Base-by-base conservation (phyloP, 2,888 invertebrate species). In the Andrena dorsata region DNA sequence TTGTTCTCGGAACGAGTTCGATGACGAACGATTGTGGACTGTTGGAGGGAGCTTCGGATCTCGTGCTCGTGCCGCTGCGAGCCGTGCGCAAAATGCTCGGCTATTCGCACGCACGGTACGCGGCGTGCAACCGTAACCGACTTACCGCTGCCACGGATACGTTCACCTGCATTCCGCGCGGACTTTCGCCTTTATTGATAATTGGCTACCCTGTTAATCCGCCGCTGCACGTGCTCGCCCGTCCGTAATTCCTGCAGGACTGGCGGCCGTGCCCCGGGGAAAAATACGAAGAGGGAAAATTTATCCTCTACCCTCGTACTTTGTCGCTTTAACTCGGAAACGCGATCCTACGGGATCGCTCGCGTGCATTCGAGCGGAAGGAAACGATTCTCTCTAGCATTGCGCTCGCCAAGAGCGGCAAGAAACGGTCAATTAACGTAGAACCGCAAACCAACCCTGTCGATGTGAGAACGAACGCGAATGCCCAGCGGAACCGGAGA, bases 161-260 rank as follows among this genome's bases (percentile, higher is more conserved):
- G 76, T 81, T 81, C 82, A 77, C 77, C 78, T 28, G 77, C 76
- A 81, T 86, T 85, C 76, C 79, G 49, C 61, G 64, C 74, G 26
- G 20, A 74, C 75, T 75, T 75, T 76, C 64, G 77, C 74, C 58
- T 72, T 73, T 76, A 63, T 72, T 56, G 78, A 65, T 74, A 71
- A 82, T 78, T 70, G 70, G 65, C 66, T 56, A 30, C 26, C 72
- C 72, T 56, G n/a, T 77, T 77, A 71, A 81, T 78, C 73, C 69
- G 23, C 58, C 58, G 20, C 58, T 65, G 60, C 65, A 26, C 47
- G 32, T 64, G 26, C 26, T 69, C 20, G 35, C 53, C 60, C 68
- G 66, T 73, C 35, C 7, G n/a, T n/a, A 51, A 51, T 5, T 23
- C 20, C 20, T 20, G 20, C 8, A 7, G 51, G 51, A 56, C 10